These are phyloP conservation scores for Desmophyllum pertusum DNA, from an alignment of 92 coral and sea anemone species.

Conservation along the genomic window DNA sequence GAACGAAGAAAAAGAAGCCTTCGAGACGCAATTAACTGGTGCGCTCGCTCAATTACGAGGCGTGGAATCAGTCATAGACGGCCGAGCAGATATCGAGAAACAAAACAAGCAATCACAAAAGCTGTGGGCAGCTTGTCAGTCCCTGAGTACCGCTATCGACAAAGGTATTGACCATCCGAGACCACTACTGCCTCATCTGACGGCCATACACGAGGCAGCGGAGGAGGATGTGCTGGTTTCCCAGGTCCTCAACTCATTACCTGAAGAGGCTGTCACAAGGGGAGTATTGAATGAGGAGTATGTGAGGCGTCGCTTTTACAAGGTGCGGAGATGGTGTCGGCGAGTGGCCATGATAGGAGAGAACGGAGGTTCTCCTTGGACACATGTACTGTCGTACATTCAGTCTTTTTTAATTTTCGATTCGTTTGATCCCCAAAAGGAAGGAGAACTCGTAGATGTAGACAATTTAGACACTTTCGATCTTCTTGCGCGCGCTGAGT, in stretches of 20 bases:
- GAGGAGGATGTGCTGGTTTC: constrained; percentile 70
- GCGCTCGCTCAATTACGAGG: constrained; percentile 86
- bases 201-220: constrained; percentile 76
- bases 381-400: constrained; percentile 79
- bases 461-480: constrained; percentile 85
- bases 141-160: constrained; percentile 83
- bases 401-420: constrained; percentile 94
- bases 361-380: constrained; percentile 87
- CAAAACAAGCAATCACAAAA: constrained; percentile 82
- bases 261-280: constrained; percentile 74
- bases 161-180: constrained; percentile 55
- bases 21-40: constrained; percentile 72
- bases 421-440: constrained; percentile 72
- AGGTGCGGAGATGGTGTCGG: constrained; percentile 79
- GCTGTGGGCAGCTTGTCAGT: constrained; percentile 92
- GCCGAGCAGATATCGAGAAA: constrained; percentile 86
- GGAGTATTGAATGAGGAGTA: constrained; percentile 84
- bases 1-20: constrained; percentile 66
- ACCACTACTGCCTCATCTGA: constrained; percentile 70
- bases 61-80: constrained; percentile 74
- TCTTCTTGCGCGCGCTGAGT: constrained; percentile 89
- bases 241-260: constrained; percentile 76
- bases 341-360: constrained; percentile 97
- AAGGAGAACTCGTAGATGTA: constrained; percentile 81
- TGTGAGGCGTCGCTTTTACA: constrained; percentile 81